Evolutionary conservation across 2,888 invertebrate species (phyloP), one percentile per base, ranked within the genome.

Genomic region (Epicampocera succincta): DNA sequence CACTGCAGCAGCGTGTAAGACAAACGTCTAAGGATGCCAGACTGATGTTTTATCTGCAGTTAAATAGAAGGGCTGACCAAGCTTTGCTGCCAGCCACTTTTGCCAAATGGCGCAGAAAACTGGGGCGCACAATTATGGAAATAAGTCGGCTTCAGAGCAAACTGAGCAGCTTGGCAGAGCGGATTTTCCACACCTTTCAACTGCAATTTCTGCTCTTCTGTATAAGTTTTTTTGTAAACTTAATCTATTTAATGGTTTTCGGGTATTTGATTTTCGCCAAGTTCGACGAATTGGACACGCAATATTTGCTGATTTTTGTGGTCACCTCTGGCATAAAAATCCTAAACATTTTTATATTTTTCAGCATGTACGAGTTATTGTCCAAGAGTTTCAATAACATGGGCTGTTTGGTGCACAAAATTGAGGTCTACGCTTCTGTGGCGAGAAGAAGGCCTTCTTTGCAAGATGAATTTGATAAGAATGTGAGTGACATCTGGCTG

Each of bases 181-280:
- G 85, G 6, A 17, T 85, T 11, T 21, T 84, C 4, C 5, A 69
- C 0, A 54, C 84, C 3, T 84, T 81, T 19, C 75, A 85, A 11
- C 66, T 82, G 46, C 86, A 84, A 46, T 6, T 86, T 12, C 73
- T 87, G 0, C 25, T 84, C 0, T 77, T 85, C 21, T n/a, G 85
- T 3, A 75, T 85, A 0, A 65, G 79, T 25, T 83, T 68, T 3
- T 87, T 87, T 50, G 12, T 87, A 1, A 72, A 6, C 82, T 84
- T 5, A 54, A 76, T 0, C 42, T 76, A 8, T 25, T 84, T 88
- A 42, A 81, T 84, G 5, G 3, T 87, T 5, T 15, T 86, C 4
- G 15, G 81, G 4, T 82, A 79, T 13, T 74, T 46, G 0, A 73
- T 65, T 8, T 5, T 56, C 13, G 3, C 52, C 1, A 13, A 50